Evolutionary conservation across 2,113 vertebrate genomes (phyloP), one percentile per base, ranked within the genome.

Genomic region (Perca schrenkii): DNA sequence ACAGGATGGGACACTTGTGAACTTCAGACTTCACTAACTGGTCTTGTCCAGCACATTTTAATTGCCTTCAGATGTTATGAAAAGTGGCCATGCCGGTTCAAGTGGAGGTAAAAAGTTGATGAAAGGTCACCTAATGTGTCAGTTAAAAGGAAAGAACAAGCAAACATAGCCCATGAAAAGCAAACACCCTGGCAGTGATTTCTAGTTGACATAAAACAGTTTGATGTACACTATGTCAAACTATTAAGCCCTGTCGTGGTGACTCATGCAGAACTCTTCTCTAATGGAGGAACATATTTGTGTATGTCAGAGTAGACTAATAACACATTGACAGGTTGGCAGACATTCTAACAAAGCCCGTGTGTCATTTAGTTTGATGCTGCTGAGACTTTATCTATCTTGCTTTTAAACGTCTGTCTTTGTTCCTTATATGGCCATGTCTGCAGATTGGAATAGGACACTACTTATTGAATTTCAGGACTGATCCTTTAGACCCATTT

Each of bases 401-500:
- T 14, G 28, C 71, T 65, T 86, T 87, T 66, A 86, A 82, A 80
- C 67, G 68, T 88, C 69, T 54, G 79, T 65, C 68, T 89, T 49
- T 68, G 63, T 52, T 86, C 82, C 74, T 74, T 70, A 66, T 66
- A 66, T 34, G 70, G 47, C 74, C 65, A 46, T 47, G 80, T 66
- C 73, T 83, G 82, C 66, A 53, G 69, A 79, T 60, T 63, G 75
- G 54, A 83, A 73, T 19, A 50, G 40, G 62, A 77, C 36, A 8
- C 22, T 50, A 13, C 77, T 89, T 90, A 91, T 90, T 88, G 80
- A 90, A 84, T 94, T 90, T 83, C 84, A 86, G 75, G 67, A 83
- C 82, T 83, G 86, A 93, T 92, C 79, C 16, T 83, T 86, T 77
- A 68, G 78, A 47, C 70, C 81, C 65, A 85, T 93, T 93, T 92